phyloP scores from a whole-genome alignment of 2,113 vertebrate genomes.

The Martes martes region DNA sequence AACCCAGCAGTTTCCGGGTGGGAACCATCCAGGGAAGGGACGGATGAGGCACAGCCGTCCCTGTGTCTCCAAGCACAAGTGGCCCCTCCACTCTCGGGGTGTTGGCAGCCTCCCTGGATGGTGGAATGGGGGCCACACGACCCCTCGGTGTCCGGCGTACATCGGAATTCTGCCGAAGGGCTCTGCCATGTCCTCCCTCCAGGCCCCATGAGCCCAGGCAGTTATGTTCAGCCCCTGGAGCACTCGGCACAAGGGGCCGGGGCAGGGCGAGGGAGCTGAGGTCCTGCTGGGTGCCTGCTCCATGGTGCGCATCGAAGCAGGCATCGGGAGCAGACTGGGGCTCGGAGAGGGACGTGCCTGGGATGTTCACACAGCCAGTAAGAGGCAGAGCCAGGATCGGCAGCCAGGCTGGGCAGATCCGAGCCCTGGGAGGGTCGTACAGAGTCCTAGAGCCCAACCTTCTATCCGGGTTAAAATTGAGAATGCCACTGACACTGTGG shows the following conservation, averaged over 20 bases:
- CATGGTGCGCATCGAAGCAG: rapidly evolving
- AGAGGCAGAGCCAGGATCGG: background rate
- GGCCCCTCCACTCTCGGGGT: rapidly evolving
- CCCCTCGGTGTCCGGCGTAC: rapidly evolving
- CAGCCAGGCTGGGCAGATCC: background rate
- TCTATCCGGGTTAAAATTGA: rapidly evolving
- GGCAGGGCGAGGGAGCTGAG: background rate
- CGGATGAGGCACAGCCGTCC: rapidly evolving
- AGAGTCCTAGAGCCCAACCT: background rate
- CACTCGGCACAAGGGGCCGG: rapidly evolving
- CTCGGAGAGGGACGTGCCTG: background rate
- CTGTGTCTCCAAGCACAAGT: background rate
- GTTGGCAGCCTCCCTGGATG: background rate
- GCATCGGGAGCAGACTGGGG: background rate
- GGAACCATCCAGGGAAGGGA: no score
- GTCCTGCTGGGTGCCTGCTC: background rate
- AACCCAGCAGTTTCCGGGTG: background rate
- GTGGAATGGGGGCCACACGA: background rate
- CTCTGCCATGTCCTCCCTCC: background rate
- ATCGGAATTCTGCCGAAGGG: background rate
- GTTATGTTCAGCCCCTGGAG: background rate
- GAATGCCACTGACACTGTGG: background rate
- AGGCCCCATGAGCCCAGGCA: background rate
- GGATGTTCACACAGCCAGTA: background rate
- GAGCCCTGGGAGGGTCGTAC: background rate